Evolutionary conservation across 2,888 invertebrate genomes (phyloP).

Genomic region (Pantelozetes paolii): DNA sequence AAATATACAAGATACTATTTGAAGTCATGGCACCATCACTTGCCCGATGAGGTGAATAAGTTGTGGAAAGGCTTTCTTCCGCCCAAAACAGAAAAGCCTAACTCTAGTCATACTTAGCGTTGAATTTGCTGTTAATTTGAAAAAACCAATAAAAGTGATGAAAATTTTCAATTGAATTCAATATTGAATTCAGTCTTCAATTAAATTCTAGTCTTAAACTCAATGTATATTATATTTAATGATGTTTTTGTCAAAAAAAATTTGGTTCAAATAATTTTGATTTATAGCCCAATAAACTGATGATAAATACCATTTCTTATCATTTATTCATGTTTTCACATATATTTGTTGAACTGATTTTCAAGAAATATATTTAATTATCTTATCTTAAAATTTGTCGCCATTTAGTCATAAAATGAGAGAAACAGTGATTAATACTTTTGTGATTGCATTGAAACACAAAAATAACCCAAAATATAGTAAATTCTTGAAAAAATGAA

Average conservation of each 20-base stretch:
- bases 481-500: no score
- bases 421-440: no score
- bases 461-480: no score
- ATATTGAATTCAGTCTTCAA: not conserved
- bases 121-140: not conserved
- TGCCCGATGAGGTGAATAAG: slow-evolving; percentile 58
- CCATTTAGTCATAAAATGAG: no score
- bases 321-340: not conserved
- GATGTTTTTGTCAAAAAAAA: not conserved
- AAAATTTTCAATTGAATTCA: not conserved
- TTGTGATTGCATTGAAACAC: no score
- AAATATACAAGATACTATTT: slow-evolving; percentile 87
- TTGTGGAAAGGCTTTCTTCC: slow-evolving; percentile 49
- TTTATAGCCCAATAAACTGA: slow-evolving; percentile 9
- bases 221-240: not conserved
- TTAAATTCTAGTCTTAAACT: not conserved
- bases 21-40: slow-evolving; percentile 86
- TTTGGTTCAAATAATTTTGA: not conserved
- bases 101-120: slow-evolving; percentile 33
- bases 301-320: slow-evolving; percentile 4
- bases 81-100: slow-evolving; percentile 46
- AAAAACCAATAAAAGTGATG: slow-evolving; percentile 23
- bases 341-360: no score
- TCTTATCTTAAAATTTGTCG: no score
- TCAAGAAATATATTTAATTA: no score